Evolutionary conservation across 2,797 vertebrate species (phyloP), one percentile per base, ranked within the genome.

Genomic region (Hipposideros larvatus): DNA sequence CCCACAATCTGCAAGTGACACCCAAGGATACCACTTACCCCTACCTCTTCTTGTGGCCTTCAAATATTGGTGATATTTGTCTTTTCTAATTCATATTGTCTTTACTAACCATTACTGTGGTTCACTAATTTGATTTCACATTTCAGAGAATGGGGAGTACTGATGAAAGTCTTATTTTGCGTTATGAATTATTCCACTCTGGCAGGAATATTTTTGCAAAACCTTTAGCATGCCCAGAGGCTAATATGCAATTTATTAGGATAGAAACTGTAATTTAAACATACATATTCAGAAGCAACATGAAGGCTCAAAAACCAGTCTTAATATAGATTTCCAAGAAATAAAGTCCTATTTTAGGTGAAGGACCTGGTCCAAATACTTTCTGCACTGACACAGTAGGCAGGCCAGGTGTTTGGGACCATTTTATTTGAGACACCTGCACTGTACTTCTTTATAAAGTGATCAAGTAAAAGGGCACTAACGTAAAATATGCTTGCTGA

Each of bases 251-350:
- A 79, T 71, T 96, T 93, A 82, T 93, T 66, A 90, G 31, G 34
- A 89, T 53, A 95, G 22, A 96, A 94, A 87, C 28, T 91, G 5
- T 84, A 91, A 91, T 74, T 75, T 95, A 94, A 95, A 85, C 21
- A 46, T 59, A 74, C 18, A 22, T 94, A 14, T 96, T 95, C 43
- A 90, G 55, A 92, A 96, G 26, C 77, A 95, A 87, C 21, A 63
- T 63, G 21, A 78, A 53, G 57, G 66, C 19, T 83, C 28, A 90
- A 97, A 96, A 97, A 84, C 28, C 41, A 93, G 28, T 85, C 46
- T 96, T 82, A 94, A 93, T 73, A 91, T 2, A 94, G 55, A 91
- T 90, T 91, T 79, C 53, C 70, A 95, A 91, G 34, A 83, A 95
- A 75, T 2, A 59, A 83, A 96, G 63, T 80, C 48, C 37, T 95